Evolutionary conservation across 1,140 invertebrate genomes (phyloP).

Genomic region (Physella acuta): DNA sequence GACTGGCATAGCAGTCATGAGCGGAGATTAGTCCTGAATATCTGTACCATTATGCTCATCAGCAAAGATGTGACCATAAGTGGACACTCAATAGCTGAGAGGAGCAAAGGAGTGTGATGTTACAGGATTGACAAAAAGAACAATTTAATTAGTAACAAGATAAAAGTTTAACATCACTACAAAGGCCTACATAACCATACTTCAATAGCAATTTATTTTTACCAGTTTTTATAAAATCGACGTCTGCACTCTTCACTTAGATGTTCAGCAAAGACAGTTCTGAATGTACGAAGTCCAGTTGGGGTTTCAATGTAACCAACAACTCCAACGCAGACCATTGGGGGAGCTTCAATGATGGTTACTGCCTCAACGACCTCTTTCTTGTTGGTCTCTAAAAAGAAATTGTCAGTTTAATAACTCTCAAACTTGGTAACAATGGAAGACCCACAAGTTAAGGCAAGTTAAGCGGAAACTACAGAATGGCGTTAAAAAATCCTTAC

Average conservation of each 20-base stretch:
- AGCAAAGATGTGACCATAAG: conserved; percentile 15
- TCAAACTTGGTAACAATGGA: too few species aligned
- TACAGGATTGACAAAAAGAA: neutral
- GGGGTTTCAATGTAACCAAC: conserved; percentile 99
- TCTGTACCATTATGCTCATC: conserved; percentile 36
- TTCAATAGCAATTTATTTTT: conserved; percentile 38
- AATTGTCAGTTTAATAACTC: too few species aligned
- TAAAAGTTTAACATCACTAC: neutral
- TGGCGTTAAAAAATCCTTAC: conserved; percentile 73
- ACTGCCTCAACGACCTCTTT: conserved; percentile 99
- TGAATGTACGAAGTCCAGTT: conserved; percentile 88
- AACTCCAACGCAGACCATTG: conserved; percentile 95
- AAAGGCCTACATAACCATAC: neutral
- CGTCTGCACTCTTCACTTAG: conserved; percentile 96
- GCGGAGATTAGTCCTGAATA: conserved; percentile 37
- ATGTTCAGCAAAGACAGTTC: conserved; percentile 98
- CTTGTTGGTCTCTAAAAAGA: conserved; percentile 90
- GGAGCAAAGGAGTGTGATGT: conserved; percentile 18
- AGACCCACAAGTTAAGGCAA: too few species aligned
- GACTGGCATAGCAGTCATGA: conserved; percentile 33
- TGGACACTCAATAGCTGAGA: conserved; percentile 3
- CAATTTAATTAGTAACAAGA: neutral
- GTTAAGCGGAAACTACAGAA: too few species aligned
- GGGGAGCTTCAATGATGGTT: conserved; percentile 96
- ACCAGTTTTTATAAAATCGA: conserved; percentile 99